Percentiles rank a stretch among this genome's conserved stretches.
Evolutionary conservation across 2,888 invertebrate species (phyloP).

Genomic region (Apomyelois bistriatella): DNA sequence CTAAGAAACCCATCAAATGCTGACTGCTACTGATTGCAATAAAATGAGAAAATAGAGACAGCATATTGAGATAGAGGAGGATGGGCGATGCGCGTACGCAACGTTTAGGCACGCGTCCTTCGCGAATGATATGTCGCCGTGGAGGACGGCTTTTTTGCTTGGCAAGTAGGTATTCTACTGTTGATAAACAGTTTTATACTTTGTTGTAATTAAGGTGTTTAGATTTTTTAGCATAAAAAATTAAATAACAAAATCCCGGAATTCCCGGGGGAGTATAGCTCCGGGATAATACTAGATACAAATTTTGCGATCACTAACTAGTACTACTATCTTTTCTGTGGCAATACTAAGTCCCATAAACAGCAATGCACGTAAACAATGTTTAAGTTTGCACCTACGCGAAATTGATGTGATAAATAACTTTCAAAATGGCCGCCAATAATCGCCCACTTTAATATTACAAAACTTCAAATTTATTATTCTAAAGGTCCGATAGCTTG

Average conservation of each 20-base stretch:
- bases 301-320: too few relatives aligned
- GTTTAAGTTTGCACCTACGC: slow-evolving; percentile 61
- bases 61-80: slow-evolving; percentile 36
- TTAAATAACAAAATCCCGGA: too few relatives aligned
- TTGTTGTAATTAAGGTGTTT: neutral
- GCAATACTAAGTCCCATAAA: too few relatives aligned
- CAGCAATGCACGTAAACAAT: slow-evolving; percentile 31
- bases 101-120: slow-evolving; percentile 64
- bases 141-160: slow-evolving; percentile 47
- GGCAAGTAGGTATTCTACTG: slow-evolving; percentile 27
- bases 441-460: slow-evolving; percentile 60
- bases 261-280: too few relatives aligned
- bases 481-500: neutral
- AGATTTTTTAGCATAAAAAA: too few relatives aligned
- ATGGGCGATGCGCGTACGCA: slow-evolving; percentile 53
- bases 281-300: neutral
- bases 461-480: slow-evolving; percentile 29
- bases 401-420: slow-evolving; percentile 41
- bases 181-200: slow-evolving; percentile 12
- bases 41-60: slow-evolving; percentile 46
- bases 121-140: slow-evolving; percentile 52
- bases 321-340: too few relatives aligned
- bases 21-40: slow-evolving; percentile 54
- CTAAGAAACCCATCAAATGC: slow-evolving; percentile 40
- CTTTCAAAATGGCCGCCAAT: slow-evolving; percentile 63